Percentiles rank a stretch among this genome's conserved stretches.
phyloP scores from a whole-genome alignment of 2,113 vertebrate genomes.

The Chelonoidis abingdonii region DNA sequence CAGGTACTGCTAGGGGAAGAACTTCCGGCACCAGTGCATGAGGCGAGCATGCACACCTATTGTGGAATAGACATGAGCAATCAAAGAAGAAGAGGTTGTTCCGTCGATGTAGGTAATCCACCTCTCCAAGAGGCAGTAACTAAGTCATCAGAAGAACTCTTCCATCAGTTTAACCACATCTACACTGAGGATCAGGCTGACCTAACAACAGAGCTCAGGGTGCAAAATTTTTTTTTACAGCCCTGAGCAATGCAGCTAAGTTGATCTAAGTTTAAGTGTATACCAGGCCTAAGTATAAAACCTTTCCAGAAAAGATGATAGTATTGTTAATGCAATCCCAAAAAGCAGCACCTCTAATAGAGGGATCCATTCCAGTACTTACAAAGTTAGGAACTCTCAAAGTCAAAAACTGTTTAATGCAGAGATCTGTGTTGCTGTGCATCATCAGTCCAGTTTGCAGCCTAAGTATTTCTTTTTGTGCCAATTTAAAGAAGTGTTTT shows the following conservation, averaged over 20 bases:
- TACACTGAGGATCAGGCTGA: not conserved
- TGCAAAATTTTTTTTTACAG: not conserved
- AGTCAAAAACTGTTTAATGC: not conserved
- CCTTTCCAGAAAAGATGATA: not conserved
- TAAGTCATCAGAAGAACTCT: not conserved
- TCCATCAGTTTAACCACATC: not conserved
- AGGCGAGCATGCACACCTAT: no score
- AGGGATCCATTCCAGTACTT: not conserved
- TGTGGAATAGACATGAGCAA: no score
- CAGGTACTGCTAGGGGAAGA: no score
- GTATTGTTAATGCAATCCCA: not conserved
- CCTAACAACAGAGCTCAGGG: not conserved
- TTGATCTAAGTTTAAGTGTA: not conserved
- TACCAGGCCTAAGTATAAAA: not conserved
- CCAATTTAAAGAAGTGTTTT: constrained; percentile 12
- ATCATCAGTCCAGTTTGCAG: not conserved
- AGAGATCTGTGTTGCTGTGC: not conserved
- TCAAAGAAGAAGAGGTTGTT: not conserved
- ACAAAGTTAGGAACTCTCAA: not conserved
- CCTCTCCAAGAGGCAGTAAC: not conserved
- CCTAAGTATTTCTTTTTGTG: constrained; percentile 8
- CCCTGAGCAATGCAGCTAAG: not conserved
- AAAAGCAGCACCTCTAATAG: not conserved
- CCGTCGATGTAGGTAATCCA: not conserved
- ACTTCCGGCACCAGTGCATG: no score